These are phyloP conservation scores for Carterocephalus palaemon DNA, from an alignment of 2,888 invertebrate genomes.

Conservation along the genomic window DNA sequence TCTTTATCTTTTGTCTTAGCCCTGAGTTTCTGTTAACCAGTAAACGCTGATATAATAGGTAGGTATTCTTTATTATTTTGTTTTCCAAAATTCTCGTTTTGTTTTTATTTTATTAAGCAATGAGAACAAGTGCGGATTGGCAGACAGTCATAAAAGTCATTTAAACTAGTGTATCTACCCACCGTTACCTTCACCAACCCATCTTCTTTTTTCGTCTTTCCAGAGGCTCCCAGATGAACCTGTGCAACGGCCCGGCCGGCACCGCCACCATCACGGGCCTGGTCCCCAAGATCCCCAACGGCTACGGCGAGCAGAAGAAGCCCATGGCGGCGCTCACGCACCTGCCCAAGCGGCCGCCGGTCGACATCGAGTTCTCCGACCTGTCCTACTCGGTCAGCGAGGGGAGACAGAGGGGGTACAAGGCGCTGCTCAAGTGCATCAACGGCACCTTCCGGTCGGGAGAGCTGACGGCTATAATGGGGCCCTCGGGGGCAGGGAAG, in stretches of 20 bases:
- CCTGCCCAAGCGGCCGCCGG: conserved; percentile 90
- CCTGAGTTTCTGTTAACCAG: too few relatives aligned
- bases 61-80: too few relatives aligned
- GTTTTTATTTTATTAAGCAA: too few relatives aligned
- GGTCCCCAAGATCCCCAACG: conserved; percentile 86
- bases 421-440: conserved; percentile 91
- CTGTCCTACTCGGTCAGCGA: conserved; percentile 94
- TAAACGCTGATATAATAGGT: too few relatives aligned
- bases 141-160: too few relatives aligned
- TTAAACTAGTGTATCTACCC: too few relatives aligned
- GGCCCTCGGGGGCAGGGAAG: conserved; percentile 90
- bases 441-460: conserved; percentile 93
- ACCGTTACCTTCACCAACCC: neutral
- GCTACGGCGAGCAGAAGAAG: conserved; percentile 84
- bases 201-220: conserved; percentile 42
- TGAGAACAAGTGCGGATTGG: too few relatives aligned
- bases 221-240: conserved; percentile 85
- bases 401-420: conserved; percentile 87
- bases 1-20: conserved; percentile 13
- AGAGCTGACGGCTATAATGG: conserved; percentile 97
- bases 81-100: too few relatives aligned
- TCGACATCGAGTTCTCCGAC: conserved; percentile 93
- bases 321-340: conserved; percentile 88
- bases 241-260: conserved; percentile 83
- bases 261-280: conserved; percentile 71